Percentiles rank a stretch among this genome's conserved stretches.
phyloP scores from a whole-genome alignment of 2,888 invertebrate species.

The Lasioglossum calceatum region DNA sequence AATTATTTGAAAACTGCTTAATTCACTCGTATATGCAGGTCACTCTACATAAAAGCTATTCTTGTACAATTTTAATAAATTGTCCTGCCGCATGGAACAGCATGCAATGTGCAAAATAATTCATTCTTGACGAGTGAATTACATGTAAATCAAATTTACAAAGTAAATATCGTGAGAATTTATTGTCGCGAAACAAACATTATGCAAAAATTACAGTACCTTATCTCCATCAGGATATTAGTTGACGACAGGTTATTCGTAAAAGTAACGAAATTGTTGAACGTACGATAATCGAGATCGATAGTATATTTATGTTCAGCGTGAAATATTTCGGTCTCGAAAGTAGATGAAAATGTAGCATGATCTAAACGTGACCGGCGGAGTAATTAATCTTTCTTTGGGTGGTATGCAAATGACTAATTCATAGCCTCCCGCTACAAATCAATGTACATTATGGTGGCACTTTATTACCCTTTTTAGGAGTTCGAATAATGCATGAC shows the following conservation, averaged over 20 bases:
- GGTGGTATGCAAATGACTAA: background rate
- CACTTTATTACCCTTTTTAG: conserved; percentile 18
- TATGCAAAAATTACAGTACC: background rate
- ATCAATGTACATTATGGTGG: conserved; percentile 17
- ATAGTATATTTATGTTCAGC: background rate
- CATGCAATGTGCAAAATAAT: background rate
- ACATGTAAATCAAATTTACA: background rate
- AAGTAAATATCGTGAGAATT: background rate
- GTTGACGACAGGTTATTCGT: too few species aligned
- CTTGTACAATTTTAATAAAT: background rate
- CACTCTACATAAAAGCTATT: background rate
- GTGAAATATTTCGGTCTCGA: background rate
- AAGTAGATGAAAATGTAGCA: background rate
- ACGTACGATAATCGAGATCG: background rate
- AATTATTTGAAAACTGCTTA: background rate
- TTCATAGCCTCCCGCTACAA: conserved; percentile 4
- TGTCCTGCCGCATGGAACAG: background rate
- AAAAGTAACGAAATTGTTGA: background rate
- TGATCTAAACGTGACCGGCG: background rate
- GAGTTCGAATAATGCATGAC: conserved; percentile 22
- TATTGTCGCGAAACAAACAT: background rate
- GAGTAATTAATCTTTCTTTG: conserved; percentile 9
- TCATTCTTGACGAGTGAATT: conserved; percentile 1
- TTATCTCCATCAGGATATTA: background rate
- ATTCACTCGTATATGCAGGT: background rate